A percentile compares a stretch with the other conserved stretches of the same genome.
These are phyloP conservation scores for Lacerta viridis DNA, from an alignment of 2,797 vertebrate genomes.

Conservation along the genomic window DNA sequence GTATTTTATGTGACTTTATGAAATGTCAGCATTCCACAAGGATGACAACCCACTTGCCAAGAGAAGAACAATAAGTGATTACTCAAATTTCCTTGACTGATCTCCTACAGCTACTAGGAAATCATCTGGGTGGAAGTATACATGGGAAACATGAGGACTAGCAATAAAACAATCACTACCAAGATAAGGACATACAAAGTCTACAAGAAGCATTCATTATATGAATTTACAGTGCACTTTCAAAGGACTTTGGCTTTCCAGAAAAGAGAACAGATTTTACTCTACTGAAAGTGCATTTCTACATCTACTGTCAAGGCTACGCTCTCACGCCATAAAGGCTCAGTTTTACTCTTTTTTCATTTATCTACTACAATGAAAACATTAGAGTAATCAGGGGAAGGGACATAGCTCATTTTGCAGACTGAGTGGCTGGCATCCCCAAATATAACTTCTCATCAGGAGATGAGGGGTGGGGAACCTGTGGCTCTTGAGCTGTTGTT, in stretches of 20 bases:
- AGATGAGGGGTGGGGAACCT: too few relatives aligned
- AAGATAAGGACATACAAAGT: not conserved
- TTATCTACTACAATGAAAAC: not conserved
- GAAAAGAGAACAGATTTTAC: conserved; percentile 15
- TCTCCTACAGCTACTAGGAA: conserved; percentile 9
- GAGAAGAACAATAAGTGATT: not conserved
- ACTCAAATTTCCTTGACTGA: conserved; percentile 9
- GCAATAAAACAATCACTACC: not conserved
- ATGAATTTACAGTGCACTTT: not conserved
- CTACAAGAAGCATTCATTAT: not conserved
- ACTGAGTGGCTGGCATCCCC: not conserved
- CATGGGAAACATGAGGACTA: not conserved
- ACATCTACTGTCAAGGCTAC: not conserved
- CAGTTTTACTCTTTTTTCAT: not conserved
- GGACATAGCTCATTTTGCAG: not conserved
- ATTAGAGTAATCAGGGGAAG: too few relatives aligned
- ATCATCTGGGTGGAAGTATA: not conserved
- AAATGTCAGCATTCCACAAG: not conserved
- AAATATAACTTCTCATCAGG: too few relatives aligned
- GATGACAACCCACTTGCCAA: not conserved
- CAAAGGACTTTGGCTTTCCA: conserved; percentile 8
- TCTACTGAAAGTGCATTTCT: not conserved
- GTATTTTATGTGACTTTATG: not conserved
- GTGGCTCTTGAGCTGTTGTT: too few relatives aligned
- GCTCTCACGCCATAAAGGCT: not conserved